Percentiles rank a stretch among this genome's conserved stretches.
These are phyloP conservation scores for Brevimyrus niger DNA, from an alignment of 2,113 vertebrate species.

Conservation along the genomic window DNA sequence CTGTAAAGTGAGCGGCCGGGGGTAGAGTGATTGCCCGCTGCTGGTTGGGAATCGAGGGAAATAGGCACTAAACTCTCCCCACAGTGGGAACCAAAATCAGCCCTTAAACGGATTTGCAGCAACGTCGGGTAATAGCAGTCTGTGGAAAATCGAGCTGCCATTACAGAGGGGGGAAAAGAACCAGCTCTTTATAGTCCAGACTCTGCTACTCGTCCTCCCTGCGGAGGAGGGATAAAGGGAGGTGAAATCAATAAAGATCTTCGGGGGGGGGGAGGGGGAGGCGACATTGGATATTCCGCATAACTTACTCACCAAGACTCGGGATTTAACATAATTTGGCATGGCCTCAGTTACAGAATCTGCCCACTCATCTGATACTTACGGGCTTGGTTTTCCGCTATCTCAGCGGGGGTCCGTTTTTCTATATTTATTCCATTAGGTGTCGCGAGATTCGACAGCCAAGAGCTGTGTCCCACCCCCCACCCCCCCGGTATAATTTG, in stretches of 20 bases:
- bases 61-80: slow-evolving; percentile 21
- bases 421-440: slow-evolving; percentile 10
- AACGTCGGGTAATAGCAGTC: slow-evolving; percentile 29
- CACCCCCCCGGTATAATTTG: slow-evolving; percentile 20
- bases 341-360: background rate
- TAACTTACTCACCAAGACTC: slow-evolving; percentile 10
- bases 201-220: background rate
- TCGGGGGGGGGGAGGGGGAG: background rate
- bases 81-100: slow-evolving; percentile 15
- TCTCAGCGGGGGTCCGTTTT: background rate
- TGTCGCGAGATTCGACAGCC: background rate
- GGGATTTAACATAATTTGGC: slow-evolving; percentile 20
- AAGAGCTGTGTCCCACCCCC: background rate
- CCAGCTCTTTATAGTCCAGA: background rate
- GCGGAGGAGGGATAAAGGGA: background rate
- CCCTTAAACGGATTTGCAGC: slow-evolving; percentile 29
- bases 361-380: slow-evolving; percentile 2
- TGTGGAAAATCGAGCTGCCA: slow-evolving; percentile 29
- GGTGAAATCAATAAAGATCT: slow-evolving; percentile 4
- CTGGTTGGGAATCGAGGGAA: slow-evolving; percentile 21
- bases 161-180: background rate
- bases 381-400: background rate
- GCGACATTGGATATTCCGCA: background rate
- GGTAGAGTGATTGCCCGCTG: slow-evolving; percentile 25
- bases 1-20: slow-evolving; percentile 22